Evolutionary conservation across 2,113 vertebrate genomes (phyloP), one percentile per base, ranked within the genome.

Genomic region (Gymnobelideus leadbeateri): DNA sequence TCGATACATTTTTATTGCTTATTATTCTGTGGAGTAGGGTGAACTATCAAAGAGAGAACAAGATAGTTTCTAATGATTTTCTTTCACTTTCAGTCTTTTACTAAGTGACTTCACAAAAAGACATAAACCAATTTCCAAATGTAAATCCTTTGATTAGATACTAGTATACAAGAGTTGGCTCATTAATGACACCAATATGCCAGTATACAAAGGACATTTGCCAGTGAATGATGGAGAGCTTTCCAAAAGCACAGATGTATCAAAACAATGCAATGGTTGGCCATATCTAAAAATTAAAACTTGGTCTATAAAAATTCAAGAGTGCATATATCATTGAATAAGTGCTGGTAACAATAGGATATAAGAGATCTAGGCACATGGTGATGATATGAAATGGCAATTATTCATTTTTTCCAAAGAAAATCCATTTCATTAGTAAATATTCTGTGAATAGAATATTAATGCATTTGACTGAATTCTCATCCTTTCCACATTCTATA

Each of bases 211-310:
- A 61, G 26, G 89, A 93, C 92, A 97, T 96, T 93, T 91, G 91
- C 92, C 91, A 96, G 93, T 49, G 52, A 84, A 93, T 95, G 92
- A 97, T 77, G 19, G 14, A 61, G 94, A 93, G 49, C 54, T 92
- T 95, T 98, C 97, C 97, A 97, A 97, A 93, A 90, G 96, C 91
- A 95, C 98, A 98, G 97, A 97, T 97, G 97, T 54, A 97, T 0
- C 11, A 95, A 89, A 84, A 77, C 91, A 92, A 91, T 92, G 95
- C 92, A 91, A 93, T 90, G 77, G 92, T 4, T 77, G 61, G 84
- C 91, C 19, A 26, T 91, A 49, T 89, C 91, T 95, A 96, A 89
- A 98, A 96, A 96, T 51, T 49, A 92, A 95, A 97, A 92, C 54
- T 93, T 96, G 26, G 77, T 53, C 77, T 95, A 49, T 92, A 96